Percentiles rank a stretch among this genome's conserved stretches.
phyloP scores from a whole-genome alignment of 2,888 invertebrate genomes.

The Dryocosmus kuriphilus region DNA sequence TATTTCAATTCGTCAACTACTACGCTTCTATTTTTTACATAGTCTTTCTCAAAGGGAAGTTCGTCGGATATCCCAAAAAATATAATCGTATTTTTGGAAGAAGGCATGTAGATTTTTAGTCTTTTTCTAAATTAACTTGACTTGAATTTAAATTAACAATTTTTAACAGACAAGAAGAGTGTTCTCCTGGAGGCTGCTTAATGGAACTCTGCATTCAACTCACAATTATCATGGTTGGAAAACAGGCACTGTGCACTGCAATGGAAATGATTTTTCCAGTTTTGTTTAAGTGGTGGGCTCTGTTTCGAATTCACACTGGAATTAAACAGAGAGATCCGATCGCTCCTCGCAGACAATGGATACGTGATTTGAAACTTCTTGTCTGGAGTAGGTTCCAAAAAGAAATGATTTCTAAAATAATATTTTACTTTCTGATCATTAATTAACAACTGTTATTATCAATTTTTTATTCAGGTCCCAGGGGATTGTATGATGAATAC shows the following conservation, averaged over 20 bases:
- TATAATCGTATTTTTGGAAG: conserved; percentile 86
- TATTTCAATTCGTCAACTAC: conserved; percentile 93
- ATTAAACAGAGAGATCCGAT: conserved; percentile 70
- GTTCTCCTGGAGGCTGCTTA: conserved; percentile 91
- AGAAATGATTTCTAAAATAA: background rate
- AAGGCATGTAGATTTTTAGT: conserved; percentile 56
- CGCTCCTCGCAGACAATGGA: conserved; percentile 79
- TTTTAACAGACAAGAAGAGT: conserved; percentile 79
- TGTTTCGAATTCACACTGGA: conserved; percentile 73
- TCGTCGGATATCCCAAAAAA: conserved; percentile 87
- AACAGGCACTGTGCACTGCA: conserved; percentile 88
- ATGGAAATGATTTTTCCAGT: conserved; percentile 88
- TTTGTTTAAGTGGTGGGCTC: conserved; percentile 80
- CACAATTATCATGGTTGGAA: conserved; percentile 91
- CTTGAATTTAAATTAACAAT: background rate
- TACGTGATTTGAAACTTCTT: conserved; percentile 82
- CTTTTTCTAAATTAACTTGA: background rate
- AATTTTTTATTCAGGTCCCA: conserved; percentile 76
- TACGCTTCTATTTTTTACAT: conserved; percentile 94
- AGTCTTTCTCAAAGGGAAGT: conserved; percentile 87
- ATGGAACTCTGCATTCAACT: conserved; percentile 92
- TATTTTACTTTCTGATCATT: conserved; percentile 23
- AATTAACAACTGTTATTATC: background rate
- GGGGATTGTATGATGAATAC: conserved; percentile 89
- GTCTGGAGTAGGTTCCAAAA: conserved; percentile 78